Percentiles rank a stretch among this genome's conserved stretches.
Conservation (phyloP, 2,797 vertebrate species). For the Hafferia zeledoni region DNA sequence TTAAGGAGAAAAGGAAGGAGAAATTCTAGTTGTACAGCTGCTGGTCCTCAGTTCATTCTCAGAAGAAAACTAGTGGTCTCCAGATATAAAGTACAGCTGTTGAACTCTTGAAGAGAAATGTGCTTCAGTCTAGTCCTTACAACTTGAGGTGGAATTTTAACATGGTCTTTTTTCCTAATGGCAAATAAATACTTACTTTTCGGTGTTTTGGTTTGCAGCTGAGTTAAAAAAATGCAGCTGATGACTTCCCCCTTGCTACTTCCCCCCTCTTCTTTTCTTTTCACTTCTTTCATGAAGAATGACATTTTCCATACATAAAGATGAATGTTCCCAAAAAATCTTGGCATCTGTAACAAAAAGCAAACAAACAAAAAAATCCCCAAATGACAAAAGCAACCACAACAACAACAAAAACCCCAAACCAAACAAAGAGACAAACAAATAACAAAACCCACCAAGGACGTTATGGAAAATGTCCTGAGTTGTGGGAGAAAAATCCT, state of each 20-base stretch:
- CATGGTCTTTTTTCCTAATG: background rate
- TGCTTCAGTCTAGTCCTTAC: background rate
- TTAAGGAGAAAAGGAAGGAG: background rate
- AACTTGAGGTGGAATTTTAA: background rate
- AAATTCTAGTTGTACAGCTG: background rate
- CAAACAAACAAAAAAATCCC: background rate
- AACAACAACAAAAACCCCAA: background rate
- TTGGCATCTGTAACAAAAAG: background rate
- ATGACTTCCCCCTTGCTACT: accelerated
- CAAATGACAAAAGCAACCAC: background rate
- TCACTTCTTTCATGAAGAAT: background rate
- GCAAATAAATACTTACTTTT: background rate
- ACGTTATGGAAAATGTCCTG: background rate
- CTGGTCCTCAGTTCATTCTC: background rate
- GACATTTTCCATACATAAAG: background rate
- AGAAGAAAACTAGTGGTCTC: background rate
- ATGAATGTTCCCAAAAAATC: background rate
- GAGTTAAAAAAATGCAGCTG: background rate
- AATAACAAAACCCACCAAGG: background rate
- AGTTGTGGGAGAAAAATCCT: background rate
- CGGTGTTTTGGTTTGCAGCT: background rate
- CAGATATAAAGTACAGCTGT: background rate
- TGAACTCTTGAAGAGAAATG: background rate
- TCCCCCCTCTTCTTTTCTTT: background rate
- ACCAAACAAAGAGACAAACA: background rate